Conservation (phyloP, 1,140 invertebrate genomes). For the Achatina immaculata region DNA sequence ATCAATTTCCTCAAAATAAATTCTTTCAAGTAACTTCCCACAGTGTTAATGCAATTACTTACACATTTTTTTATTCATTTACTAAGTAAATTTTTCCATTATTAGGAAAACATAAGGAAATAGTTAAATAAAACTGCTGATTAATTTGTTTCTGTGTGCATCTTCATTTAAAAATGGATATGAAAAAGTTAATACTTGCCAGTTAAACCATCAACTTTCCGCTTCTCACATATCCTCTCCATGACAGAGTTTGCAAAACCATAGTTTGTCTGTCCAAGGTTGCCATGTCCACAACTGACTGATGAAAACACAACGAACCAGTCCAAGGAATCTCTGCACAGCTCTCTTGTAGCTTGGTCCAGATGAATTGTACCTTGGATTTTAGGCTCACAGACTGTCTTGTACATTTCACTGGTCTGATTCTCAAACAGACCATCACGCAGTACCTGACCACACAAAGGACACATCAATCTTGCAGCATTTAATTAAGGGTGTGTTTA, state of each 20-base stretch:
- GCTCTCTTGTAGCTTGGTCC: constrained; percentile 80
- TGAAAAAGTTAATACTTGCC: constrained; percentile 71
- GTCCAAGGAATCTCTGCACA: constrained; percentile 79
- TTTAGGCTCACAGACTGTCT: constrained; percentile 77
- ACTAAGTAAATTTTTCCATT: no score
- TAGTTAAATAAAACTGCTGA: no score
- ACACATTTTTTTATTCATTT: no score
- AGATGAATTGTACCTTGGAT: constrained; percentile 80
- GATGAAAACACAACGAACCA: constrained; percentile 94
- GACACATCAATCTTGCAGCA: neutral
- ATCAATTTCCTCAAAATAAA: no score
- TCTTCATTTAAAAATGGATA: neutral
- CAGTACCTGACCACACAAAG: neutral
- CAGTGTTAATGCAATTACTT: no score
- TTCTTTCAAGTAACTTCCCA: no score
- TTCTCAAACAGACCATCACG: constrained; percentile 79
- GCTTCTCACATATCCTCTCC: constrained; percentile 91
- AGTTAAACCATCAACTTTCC: constrained; percentile 82
- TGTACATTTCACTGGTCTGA: constrained; percentile 85
- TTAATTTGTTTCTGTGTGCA: no score
- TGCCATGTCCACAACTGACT: constrained; percentile 93
- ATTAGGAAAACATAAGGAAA: no score
- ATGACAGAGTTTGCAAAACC: constrained; percentile 95
- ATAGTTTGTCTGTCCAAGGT: constrained; percentile 95
- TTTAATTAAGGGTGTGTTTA: no score